These are phyloP conservation scores for Eulemur rufifrons DNA, from an alignment of 2,113 vertebrate genomes.

Conservation along the genomic window DNA sequence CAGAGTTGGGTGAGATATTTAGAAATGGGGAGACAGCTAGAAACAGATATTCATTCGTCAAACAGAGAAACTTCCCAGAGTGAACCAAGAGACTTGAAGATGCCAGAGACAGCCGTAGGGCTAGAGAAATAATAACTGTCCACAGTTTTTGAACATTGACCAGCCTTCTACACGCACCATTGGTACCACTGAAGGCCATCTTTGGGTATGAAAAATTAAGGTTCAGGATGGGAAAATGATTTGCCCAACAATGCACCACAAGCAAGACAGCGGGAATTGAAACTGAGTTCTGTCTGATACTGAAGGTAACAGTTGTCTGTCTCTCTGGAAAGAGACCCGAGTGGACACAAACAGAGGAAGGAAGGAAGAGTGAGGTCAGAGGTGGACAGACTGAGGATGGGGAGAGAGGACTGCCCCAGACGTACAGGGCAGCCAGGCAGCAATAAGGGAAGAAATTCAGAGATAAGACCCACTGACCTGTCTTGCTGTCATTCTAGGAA, in stretches of 20 bases:
- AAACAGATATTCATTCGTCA: not conserved
- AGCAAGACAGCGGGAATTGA: not conserved
- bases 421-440: not conserved
- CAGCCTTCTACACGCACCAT: not conserved
- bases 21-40: not conserved
- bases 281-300: not conserved
- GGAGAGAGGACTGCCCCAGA: not conserved
- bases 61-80: not conserved
- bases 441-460: rapidly evolving
- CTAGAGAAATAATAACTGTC: not conserved
- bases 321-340: not conserved
- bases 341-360: not conserved
- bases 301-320: not conserved
- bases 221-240: not conserved
- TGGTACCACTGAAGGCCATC: not conserved
- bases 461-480: not conserved
- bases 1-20: not conserved
- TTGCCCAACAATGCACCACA: rapidly evolving
- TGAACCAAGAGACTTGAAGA: not conserved
- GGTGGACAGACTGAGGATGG: not conserved
- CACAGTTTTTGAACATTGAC: not conserved
- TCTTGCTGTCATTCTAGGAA: constrained; percentile 27
- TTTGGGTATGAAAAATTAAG: not conserved
- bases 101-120: too few species aligned
- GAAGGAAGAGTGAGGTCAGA: rapidly evolving